Conservation (phyloP, 2,113 vertebrate species). For the Rhadina sibilatrix region DNA sequence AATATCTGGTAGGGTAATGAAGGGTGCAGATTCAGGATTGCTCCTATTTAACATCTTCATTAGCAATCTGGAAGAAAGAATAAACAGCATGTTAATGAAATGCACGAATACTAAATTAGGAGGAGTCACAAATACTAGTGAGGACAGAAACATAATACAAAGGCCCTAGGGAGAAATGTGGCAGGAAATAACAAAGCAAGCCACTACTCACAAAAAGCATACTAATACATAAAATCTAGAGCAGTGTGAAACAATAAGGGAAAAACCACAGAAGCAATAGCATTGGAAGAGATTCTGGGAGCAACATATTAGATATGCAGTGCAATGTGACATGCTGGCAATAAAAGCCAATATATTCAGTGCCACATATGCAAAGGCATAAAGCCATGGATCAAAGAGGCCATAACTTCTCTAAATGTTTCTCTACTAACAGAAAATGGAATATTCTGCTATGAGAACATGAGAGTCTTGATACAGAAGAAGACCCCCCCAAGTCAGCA, state of each 20-base stretch:
- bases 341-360: background rate
- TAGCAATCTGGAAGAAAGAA: conserved; percentile 66
- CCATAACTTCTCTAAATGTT: background rate
- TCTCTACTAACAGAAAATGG: background rate
- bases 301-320: background rate
- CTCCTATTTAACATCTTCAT: conserved; percentile 68
- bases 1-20: conserved; percentile 59
- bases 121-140: conserved; percentile 32
- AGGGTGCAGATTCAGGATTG: conserved; percentile 59
- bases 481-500: background rate
- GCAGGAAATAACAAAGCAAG: conserved; percentile 18
- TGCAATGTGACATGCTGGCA: background rate
- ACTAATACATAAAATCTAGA: background rate
- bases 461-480: background rate
- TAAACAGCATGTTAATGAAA: conserved; percentile 64
- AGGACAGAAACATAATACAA: conserved; percentile 22
- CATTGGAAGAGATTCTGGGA: background rate
- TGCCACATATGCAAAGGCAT: background rate
- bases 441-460: background rate
- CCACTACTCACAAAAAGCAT: background rate
- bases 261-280: background rate
- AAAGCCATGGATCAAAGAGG: background rate
- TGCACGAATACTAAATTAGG: conserved; percentile 55
- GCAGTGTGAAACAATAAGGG: background rate
- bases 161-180: background rate